phyloP scores from a whole-genome alignment of 2,797 vertebrate species.

The Cichlasoma orientale region DNA sequence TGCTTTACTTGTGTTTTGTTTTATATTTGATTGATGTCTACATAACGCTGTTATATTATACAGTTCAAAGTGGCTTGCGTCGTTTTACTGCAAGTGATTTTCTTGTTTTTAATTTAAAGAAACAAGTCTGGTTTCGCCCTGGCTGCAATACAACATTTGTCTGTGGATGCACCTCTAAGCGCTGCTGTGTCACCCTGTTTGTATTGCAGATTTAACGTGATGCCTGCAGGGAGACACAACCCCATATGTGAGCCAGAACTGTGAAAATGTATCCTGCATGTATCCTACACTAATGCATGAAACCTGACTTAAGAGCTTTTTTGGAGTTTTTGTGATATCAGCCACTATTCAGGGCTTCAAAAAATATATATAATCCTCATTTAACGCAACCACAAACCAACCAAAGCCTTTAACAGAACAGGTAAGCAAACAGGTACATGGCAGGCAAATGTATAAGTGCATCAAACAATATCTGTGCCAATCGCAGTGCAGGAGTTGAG shows the following conservation, averaged over 20 bases:
- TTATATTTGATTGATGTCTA: background rate
- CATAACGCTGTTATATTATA: background rate
- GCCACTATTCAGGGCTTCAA: background rate
- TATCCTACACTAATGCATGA: background rate
- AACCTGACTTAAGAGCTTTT: background rate
- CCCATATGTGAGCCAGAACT: background rate
- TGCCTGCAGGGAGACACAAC: background rate
- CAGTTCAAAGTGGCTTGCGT: background rate
- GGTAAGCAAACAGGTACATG: background rate
- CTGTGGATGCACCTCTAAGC: background rate
- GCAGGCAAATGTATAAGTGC: background rate
- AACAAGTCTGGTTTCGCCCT: background rate
- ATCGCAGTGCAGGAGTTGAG: background rate
- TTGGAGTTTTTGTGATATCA: background rate
- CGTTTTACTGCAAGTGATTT: background rate
- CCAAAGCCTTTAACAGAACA: background rate
- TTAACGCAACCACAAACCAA: background rate
- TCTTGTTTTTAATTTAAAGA: background rate
- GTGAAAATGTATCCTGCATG: background rate
- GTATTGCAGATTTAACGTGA: background rate
- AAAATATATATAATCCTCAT: background rate
- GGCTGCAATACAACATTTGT: background rate
- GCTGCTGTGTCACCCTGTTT: background rate
- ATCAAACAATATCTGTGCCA: background rate
- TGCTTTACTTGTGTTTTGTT: background rate